These are phyloP conservation scores for Chouioia cunea DNA, from an alignment of 2,888 invertebrate genomes.

Conservation along the genomic window DNA sequence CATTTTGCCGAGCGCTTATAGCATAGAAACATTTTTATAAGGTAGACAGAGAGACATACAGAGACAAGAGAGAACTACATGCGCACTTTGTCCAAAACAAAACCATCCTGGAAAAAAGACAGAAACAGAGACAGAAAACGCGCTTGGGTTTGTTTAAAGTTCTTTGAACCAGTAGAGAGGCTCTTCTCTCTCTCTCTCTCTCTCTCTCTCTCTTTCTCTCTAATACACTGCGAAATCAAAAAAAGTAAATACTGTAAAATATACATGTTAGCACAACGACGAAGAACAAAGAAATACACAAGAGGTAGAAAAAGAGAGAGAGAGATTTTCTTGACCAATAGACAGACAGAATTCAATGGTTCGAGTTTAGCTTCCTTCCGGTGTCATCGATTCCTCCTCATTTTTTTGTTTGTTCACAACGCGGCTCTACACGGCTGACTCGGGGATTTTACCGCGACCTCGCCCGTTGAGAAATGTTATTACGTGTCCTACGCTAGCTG, in stretches of 20 bases:
- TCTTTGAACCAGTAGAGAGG: constrained; percentile 24
- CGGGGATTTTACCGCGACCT: constrained; percentile 24
- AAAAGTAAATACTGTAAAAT: constrained; percentile 40
- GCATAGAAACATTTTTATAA: too few species aligned
- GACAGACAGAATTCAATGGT: constrained; percentile 27
- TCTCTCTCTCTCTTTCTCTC: too few species aligned
- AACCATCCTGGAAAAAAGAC: too few species aligned
- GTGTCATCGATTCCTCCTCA: neutral
- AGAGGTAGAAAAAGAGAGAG: constrained; percentile 18
- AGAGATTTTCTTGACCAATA: constrained; percentile 1
- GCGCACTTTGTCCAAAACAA: neutral
- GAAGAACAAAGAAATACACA: constrained; percentile 6
- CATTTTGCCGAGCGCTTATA: too few species aligned
- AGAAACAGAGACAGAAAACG: neutral
- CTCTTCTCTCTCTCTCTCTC: too few species aligned
- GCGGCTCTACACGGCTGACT: constrained; percentile 15
- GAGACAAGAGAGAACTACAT: neutral
- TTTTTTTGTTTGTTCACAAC: neutral
- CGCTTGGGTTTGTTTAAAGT: constrained; percentile 27
- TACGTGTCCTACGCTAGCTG: constrained; percentile 33
- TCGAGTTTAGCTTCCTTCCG: neutral
- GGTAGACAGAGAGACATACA: neutral
- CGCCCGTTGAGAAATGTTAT: constrained; percentile 28
- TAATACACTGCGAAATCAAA: constrained; percentile 16
- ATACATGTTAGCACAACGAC: constrained; percentile 17